Percentiles rank a stretch among this genome's conserved stretches.
phyloP scores from a whole-genome alignment of 1,140 invertebrate genomes.

The Drosophila equinoxialis region DNA sequence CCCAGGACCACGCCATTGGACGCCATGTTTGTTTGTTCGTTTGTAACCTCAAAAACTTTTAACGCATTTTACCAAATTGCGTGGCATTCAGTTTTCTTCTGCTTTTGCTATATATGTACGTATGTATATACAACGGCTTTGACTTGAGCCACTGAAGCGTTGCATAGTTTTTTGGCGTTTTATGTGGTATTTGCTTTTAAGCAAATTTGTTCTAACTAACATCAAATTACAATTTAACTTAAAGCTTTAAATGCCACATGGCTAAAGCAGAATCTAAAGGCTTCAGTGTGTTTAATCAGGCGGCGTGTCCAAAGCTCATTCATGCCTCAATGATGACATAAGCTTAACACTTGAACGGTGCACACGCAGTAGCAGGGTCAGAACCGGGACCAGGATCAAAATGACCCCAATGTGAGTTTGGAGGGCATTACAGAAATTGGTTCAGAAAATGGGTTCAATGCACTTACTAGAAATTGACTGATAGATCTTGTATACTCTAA shows the following conservation, averaged over 20 bases:
- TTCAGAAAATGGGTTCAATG: too few relatives aligned
- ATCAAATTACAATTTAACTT: slow-evolving; percentile 18
- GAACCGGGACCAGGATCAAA: neutral
- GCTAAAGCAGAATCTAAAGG: neutral
- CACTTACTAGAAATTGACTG: too few relatives aligned
- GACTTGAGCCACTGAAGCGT: slow-evolving; percentile 55
- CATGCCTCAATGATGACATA: slow-evolving; percentile 77
- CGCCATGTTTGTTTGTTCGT: slow-evolving; percentile 70
- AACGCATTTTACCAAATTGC: slow-evolving; percentile 77
- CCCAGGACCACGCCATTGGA: neutral
- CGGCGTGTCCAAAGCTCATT: slow-evolving; percentile 67
- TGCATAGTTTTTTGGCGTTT: slow-evolving; percentile 64
- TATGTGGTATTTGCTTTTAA: slow-evolving; percentile 77
- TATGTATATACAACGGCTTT: slow-evolving; percentile 42
- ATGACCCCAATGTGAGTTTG: neutral
- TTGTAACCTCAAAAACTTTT: slow-evolving; percentile 73
- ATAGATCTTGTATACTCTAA: too few relatives aligned
- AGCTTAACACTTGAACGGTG: slow-evolving; percentile 68
- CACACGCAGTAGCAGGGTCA: slow-evolving; percentile 58
- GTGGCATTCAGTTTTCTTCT: slow-evolving; percentile 61
- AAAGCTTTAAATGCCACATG: slow-evolving; percentile 41
- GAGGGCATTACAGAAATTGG: neutral
- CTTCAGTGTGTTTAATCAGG: slow-evolving; percentile 59
- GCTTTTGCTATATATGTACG: neutral
- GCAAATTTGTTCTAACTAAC: slow-evolving; percentile 48